Conservation (phyloP, 2,888 invertebrate species). For the Aphrophora alni region DNA sequence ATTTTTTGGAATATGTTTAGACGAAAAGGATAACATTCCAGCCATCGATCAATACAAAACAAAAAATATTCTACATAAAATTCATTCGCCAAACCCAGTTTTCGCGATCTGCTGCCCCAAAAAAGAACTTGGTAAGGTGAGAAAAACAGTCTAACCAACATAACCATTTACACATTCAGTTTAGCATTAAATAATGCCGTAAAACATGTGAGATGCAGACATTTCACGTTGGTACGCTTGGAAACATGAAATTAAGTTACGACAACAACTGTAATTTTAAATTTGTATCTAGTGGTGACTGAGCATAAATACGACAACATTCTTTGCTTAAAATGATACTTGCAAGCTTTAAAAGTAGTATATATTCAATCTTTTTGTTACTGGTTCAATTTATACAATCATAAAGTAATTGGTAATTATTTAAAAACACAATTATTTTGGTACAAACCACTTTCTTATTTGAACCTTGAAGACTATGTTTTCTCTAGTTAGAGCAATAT, state of each 20-base stretch:
- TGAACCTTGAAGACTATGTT: no score
- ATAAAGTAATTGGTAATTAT: no score
- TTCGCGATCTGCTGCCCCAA: slow-evolving; percentile 21
- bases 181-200: background rate
- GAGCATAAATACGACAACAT: no score
- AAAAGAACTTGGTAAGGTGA: slow-evolving; percentile 31
- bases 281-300: no score
- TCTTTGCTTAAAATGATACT: no score
- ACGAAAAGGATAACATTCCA: slow-evolving; percentile 31
- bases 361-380: no score
- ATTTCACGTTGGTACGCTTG: background rate
- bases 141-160: slow-evolving; percentile 10
- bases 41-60: slow-evolving; percentile 23
- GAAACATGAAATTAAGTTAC: background rate
- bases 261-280: no score
- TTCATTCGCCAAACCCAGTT: background rate
- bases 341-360: no score
- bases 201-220: background rate
- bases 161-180: background rate
- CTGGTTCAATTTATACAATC: no score
- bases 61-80: slow-evolving; percentile 14
- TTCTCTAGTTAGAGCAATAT: no score
- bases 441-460: no score
- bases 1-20: slow-evolving; percentile 30
- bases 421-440: no score